These are phyloP conservation scores for Nezara viridula DNA, from an alignment of 2,888 invertebrate genomes.

Conservation along the genomic window DNA sequence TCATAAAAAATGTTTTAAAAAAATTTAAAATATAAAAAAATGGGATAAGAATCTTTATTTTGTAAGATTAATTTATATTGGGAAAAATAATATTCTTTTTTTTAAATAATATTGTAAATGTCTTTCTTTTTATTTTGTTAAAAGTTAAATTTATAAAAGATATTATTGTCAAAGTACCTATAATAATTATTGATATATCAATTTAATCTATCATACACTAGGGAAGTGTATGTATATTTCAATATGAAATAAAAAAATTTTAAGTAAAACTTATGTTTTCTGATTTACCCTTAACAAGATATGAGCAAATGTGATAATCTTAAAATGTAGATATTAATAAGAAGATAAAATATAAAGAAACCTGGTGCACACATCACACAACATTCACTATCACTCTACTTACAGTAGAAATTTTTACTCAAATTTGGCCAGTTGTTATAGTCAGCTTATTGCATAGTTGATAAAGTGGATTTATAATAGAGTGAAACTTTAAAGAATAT, in stretches of 20 bases:
- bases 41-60: constrained; percentile 62
- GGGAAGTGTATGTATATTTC: constrained; percentile 57
- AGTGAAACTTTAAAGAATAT: too few species aligned
- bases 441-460: too few species aligned
- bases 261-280: constrained; percentile 17
- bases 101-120: constrained; percentile 51
- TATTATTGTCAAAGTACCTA: constrained; percentile 60
- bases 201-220: constrained; percentile 55
- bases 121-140: constrained; percentile 59
- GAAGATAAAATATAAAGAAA: too few species aligned
- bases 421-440: too few species aligned
- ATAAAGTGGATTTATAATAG: too few species aligned
- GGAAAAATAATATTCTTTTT: constrained; percentile 54
- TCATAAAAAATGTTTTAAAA: neutral
- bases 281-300: neutral
- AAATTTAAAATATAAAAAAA: constrained; percentile 25
- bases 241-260: constrained; percentile 52
- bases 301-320: too few species aligned
- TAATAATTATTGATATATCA: constrained; percentile 51
- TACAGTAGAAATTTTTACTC: too few species aligned
- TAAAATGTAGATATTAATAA: too few species aligned
- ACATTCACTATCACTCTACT: too few species aligned
- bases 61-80: constrained; percentile 56
- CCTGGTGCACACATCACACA: too few species aligned
- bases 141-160: constrained; percentile 53